Base-by-base conservation (phyloP, 2,113 vertebrate species). In the Leptobrachium leishanense region DNA sequence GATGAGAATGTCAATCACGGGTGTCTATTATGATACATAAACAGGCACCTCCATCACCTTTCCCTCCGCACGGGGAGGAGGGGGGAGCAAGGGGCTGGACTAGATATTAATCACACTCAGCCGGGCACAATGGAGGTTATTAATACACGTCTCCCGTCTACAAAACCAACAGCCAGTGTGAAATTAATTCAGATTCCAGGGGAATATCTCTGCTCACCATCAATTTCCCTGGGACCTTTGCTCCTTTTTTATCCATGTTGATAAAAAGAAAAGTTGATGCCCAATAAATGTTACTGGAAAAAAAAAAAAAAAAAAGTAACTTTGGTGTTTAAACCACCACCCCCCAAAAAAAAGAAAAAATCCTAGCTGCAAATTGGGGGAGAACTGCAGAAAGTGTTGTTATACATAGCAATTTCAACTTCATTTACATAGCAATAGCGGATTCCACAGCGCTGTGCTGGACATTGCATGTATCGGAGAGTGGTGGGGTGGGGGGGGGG, bases 21-120 rank as follows among this genome's bases (percentile, higher is more conserved):
- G 20, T 74, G 43, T 59, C 55, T 43, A 74, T 64, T 63, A 63
- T n/a, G n/a, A 43, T 43, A 74, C 72, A 62, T 74, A 74, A 74
- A 65, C 20, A 59, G 31, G 6, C 62, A 75, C 62, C 62, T 41
- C 46, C 12, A 65, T 7, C 9, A n/a, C 44, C 20, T 2, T 9
- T 1, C 10, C 8, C 73, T 50, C 20, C 20, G 20, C 20, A 31
- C 20, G 20, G 20, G 20, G 20, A 31, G 20, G 20, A 1, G 20
- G 20, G 20, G 20, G 20, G 20, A 31, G 62, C 42, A 13, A 10
- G 57, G 6, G 74, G 72, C 44, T 65, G 62, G 11, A 1, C 9
- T 42, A 70, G 40, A 50, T 39, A 53, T 66, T 67, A 50, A 75
- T 67, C 44, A 75, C 9, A 67, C 3, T 62, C 44, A 2, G 2